Conservation (phyloP, 2,113 vertebrate species). For the Vidua macroura region DNA sequence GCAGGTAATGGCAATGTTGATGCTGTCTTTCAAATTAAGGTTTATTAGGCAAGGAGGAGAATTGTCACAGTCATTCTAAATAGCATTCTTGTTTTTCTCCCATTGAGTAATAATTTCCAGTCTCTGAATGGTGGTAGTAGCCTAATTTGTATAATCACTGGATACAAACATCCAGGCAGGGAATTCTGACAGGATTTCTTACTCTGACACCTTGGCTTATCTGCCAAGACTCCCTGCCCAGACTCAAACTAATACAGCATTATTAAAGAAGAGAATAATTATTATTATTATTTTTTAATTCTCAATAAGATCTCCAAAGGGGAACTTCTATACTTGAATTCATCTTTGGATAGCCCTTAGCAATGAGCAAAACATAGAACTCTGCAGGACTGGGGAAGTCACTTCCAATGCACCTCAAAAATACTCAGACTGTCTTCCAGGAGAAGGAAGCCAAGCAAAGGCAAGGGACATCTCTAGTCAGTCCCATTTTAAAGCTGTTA, state of each 20-base stretch:
- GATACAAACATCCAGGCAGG: background rate
- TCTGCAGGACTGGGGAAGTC: background rate
- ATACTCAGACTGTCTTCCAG: background rate
- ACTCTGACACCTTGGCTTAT: background rate
- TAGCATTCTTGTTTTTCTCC: background rate
- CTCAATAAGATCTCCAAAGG: background rate
- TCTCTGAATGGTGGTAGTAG: background rate
- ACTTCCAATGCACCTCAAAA: background rate
- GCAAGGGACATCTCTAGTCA: background rate
- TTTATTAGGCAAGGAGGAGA: background rate
- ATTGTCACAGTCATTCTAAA: background rate
- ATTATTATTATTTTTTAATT: background rate
- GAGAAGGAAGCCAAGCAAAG: background rate
- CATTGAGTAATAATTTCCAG: background rate
- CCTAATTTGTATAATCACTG: background rate
- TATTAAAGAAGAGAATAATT: background rate
- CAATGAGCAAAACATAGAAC: background rate
- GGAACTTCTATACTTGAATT: background rate
- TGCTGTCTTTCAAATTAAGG: background rate
- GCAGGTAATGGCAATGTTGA: constrained; percentile 27
- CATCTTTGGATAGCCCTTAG: background rate
- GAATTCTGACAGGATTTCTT: background rate
- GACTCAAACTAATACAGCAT: background rate
- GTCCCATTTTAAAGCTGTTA: background rate
- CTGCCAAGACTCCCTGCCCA: background rate